Percentiles rank a stretch among this genome's conserved stretches.
These are phyloP conservation scores for Lasioglossum figueresi DNA, from an alignment of 2,888 invertebrate species.

Conservation along the genomic window DNA sequence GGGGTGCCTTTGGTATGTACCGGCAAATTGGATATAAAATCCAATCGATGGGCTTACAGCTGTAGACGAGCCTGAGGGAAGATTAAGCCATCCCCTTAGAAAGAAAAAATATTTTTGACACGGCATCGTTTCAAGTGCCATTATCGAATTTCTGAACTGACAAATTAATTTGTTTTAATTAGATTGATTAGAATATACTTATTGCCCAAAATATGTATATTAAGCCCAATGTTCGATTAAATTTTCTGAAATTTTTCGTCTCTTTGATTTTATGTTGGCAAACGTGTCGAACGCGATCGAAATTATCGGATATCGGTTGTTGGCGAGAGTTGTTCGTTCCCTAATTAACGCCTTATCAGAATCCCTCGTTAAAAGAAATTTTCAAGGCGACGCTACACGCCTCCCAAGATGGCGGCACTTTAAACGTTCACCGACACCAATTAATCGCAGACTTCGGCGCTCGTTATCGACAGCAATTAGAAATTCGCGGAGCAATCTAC, in stretches of 20 bases:
- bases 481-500: not conserved
- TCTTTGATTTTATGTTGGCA: not conserved
- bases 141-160: not conserved
- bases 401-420: not conserved
- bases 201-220: too few relatives aligned
- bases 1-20: conserved; percentile 4
- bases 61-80: not conserved
- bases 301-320: not conserved
- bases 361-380: not conserved
- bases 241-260: not conserved
- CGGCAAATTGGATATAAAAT: not conserved
- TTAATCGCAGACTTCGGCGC: not conserved
- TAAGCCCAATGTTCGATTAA: not conserved
- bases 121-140: not conserved
- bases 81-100: not conserved
- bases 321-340: not conserved
- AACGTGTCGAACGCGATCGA: not conserved
- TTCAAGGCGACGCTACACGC: not conserved
- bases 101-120: not conserved
- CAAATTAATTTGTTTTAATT: not conserved
- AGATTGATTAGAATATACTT: not conserved
- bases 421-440: conserved; percentile 3
- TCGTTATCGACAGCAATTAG: conserved; percentile 7
- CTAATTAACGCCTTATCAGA: not conserved
- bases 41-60: conserved; percentile 1